Conservation (phyloP, 2,113 vertebrate genomes). For the Beaufortia kweichowensis region DNA sequence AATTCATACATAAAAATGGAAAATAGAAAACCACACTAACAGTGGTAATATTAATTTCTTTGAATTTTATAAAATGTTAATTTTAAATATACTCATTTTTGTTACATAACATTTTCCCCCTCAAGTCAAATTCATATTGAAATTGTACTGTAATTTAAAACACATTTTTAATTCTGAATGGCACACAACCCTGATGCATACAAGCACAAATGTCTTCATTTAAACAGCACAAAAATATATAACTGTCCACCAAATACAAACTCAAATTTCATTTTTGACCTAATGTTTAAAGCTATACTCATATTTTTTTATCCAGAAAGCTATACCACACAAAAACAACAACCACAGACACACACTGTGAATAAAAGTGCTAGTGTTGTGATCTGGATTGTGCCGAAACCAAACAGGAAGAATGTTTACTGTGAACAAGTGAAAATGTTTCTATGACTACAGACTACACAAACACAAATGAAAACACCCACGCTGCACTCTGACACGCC, state of each 20-base stretch:
- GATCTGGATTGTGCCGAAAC: slow-evolving; percentile 16
- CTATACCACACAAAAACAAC: slow-evolving; percentile 16
- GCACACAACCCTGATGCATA: no score
- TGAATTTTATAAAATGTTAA: no score
- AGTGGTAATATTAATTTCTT: no score
- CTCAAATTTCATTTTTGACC: background rate
- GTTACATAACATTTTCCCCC: no score
- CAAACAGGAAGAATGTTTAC: slow-evolving; percentile 39
- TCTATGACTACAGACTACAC: slow-evolving; percentile 40
- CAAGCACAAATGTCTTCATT: background rate
- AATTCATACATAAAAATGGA: no score
- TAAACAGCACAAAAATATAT: background rate
- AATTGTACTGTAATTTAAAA: no score
- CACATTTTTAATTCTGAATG: no score
- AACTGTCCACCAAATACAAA: background rate
- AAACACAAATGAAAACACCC: slow-evolving; percentile 36
- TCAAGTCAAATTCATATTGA: no score
- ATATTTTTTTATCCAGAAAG: background rate
- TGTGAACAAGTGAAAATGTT: slow-evolving; percentile 35
- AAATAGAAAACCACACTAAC: background rate
- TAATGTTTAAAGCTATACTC: background rate
- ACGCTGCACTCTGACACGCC: slow-evolving; percentile 38
- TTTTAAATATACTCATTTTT: no score
- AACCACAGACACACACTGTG: slow-evolving; percentile 30
- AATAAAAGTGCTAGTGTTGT: slow-evolving; percentile 16